Base-by-base conservation (phyloP, 2,797 vertebrate genomes). In the Sebastes hubbsi region DNA sequence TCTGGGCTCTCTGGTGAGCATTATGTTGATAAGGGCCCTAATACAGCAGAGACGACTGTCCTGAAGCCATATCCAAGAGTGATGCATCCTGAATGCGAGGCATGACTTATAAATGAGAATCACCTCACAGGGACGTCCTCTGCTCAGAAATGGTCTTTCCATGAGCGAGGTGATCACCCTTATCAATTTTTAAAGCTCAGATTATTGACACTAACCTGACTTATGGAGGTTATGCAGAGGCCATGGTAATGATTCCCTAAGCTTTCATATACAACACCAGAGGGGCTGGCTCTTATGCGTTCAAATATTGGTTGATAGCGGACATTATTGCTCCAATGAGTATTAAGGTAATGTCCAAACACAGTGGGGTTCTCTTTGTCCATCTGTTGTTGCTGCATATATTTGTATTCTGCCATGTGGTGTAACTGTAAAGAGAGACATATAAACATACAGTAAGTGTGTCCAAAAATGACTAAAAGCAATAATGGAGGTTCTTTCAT, bases 111-210 rank as follows among this genome's bases (percentile, higher is more conserved):
- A 89, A 75, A 90, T 88, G 89, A 88, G 82, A 91, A 89, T 81
- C 83, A 83, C 85, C 87, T 91, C 79, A 24, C 56, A 80, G 90
- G 75, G 85, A 89, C 29, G 59, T 62, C 64, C 70, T 72, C 60
- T 63, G 63, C 85, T 83, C 78, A 75, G 65, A 82, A 88, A 91
- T 80, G 84, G 74, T 80, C 85, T 88, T 86, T 89, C 78, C 64
- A 82, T 86, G 80, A 91, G 88, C 56, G 80, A 85, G 89, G 82
- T 85, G 88, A 92, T 88, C 88, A 84, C 87, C 90, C 89, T 85
- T 92, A 95, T 96, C 93, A 92, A 95, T 95, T 94, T 96, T 96
- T 95, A 96, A 95, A 91, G 93, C 88, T 85, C 64, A 6, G 73
- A 77, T 92, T 95, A 96, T 95, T 95, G 95, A 95, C 93, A 92